Percentiles rank a stretch among this genome's conserved stretches.
These are phyloP conservation scores for Phaedon cochleariae DNA, from an alignment of 2,888 invertebrate species.

Conservation along the genomic window DNA sequence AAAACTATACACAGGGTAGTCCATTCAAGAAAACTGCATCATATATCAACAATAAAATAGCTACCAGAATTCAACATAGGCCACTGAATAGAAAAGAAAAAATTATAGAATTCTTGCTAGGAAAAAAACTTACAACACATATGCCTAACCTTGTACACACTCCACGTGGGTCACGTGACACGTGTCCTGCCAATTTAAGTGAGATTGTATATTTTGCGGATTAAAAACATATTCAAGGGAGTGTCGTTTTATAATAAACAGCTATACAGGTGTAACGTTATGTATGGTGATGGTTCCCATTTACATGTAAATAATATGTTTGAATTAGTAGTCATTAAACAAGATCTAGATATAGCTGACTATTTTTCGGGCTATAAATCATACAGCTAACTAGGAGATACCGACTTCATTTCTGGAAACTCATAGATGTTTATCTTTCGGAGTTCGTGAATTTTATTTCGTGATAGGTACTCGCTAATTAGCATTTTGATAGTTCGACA, in stretches of 20 bases:
- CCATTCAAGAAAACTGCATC: too few species aligned
- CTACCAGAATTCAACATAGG: too few species aligned
- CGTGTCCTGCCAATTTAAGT: too few species aligned
- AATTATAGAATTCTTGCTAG: too few species aligned
- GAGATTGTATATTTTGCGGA: not conserved
- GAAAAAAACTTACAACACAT: too few species aligned
- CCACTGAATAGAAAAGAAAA: too few species aligned
- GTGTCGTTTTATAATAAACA: conserved; percentile 5
- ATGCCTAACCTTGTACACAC: too few species aligned
- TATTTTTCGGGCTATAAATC: conserved; percentile 21
- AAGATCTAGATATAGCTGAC: conserved; percentile 21
- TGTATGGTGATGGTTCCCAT: conserved; percentile 23
- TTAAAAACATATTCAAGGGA: not conserved
- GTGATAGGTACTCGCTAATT: conserved; percentile 2
- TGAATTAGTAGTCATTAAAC: conserved; percentile 30
- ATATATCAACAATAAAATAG: too few species aligned
- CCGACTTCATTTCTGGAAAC: not conserved
- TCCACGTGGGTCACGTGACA: too few species aligned
- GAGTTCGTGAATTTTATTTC: conserved; percentile 6
- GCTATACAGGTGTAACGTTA: conserved; percentile 29
- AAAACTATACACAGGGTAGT: too few species aligned
- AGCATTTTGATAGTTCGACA: conserved; percentile 3
- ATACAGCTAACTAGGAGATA: conserved; percentile 12
- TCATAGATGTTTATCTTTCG: conserved; percentile 1
- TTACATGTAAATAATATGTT: conserved; percentile 29